Conservation (phyloP, 1,140 invertebrate genomes). For the Drosophila nebulosa region DNA sequence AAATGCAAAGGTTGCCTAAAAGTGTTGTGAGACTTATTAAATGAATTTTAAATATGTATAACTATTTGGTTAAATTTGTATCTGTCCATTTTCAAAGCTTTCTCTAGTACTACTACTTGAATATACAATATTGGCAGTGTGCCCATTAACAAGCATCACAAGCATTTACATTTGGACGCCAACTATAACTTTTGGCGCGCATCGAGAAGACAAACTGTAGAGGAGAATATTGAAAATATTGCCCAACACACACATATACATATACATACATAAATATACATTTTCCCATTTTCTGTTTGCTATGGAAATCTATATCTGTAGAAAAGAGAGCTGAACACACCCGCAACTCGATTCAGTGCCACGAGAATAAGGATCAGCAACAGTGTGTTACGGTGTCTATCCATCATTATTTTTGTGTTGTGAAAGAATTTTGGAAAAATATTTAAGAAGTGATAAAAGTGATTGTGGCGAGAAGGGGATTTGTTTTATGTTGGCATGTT, state of each 20-base stretch:
- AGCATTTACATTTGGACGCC: constrained; percentile 33
- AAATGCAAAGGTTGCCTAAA: no score
- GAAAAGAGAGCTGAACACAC: constrained; percentile 13
- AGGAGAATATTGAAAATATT: constrained; percentile 35
- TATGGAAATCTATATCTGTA: constrained; percentile 9
- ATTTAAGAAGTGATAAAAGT: constrained; percentile 31
- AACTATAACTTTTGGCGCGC: not conserved
- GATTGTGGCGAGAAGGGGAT: constrained; percentile 3
- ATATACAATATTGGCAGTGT: constrained; percentile 42
- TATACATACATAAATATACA: not conserved
- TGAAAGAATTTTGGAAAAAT: constrained; percentile 3
- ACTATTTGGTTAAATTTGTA: no score
- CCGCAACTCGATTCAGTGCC: constrained; percentile 37
- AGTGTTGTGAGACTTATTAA: no score
- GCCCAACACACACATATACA: constrained; percentile 8
- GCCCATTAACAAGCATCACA: constrained; percentile 52
- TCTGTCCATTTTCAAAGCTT: no score
- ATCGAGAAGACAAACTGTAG: not conserved
- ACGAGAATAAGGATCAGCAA: constrained; percentile 38
- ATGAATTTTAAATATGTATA: no score
- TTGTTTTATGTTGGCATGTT: constrained; percentile 57
- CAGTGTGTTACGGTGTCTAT: constrained; percentile 24
- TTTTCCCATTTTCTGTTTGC: constrained; percentile 1
- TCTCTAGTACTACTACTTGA: no score
- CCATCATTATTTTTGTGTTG: constrained; percentile 28